Conservation (phyloP, 1,140 invertebrate genomes). For the Elysia chlorotica region DNA sequence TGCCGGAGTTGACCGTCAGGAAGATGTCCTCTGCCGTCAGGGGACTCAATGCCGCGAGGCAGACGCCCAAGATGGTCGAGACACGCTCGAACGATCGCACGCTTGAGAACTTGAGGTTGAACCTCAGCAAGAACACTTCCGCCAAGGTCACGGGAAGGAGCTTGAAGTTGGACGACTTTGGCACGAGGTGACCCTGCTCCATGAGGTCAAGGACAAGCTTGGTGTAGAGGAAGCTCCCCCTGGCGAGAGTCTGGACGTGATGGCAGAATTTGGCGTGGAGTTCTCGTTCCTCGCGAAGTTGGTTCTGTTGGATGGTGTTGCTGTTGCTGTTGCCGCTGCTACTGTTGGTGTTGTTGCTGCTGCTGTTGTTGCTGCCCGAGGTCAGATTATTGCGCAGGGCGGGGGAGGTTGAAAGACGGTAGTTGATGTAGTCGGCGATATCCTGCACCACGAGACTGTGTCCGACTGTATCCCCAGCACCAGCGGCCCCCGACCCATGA, state of each 20-base stretch:
- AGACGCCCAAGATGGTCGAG: slow-evolving; percentile 79
- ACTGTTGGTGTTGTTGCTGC: no score
- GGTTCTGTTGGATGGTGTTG: slow-evolving; percentile 80
- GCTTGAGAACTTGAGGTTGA: slow-evolving; percentile 90
- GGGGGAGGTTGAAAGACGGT: slow-evolving; percentile 78
- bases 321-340: no score
- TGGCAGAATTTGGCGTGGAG: slow-evolving; percentile 80
- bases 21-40: slow-evolving; percentile 89
- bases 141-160: slow-evolving; percentile 85
- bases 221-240: slow-evolving; percentile 89
- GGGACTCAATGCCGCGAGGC: slow-evolving; percentile 84
- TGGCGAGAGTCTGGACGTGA: slow-evolving; percentile 80
- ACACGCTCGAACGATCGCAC: slow-evolving; percentile 84
- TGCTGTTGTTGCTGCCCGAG: no score
- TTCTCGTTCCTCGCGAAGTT: slow-evolving; percentile 67
- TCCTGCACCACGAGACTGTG: slow-evolving; percentile 71
- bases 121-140: slow-evolving; percentile 91
- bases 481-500: no score
- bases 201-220: slow-evolving; percentile 93
- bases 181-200: slow-evolving; percentile 88
- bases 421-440: slow-evolving; percentile 83
- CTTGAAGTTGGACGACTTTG: slow-evolving; percentile 91
- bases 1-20: slow-evolving; percentile 87
- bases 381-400: no score
- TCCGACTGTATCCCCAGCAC: background rate